These are phyloP conservation scores for Trichosurus vulpecula DNA, from an alignment of 2,797 vertebrate genomes.

Conservation along the genomic window DNA sequence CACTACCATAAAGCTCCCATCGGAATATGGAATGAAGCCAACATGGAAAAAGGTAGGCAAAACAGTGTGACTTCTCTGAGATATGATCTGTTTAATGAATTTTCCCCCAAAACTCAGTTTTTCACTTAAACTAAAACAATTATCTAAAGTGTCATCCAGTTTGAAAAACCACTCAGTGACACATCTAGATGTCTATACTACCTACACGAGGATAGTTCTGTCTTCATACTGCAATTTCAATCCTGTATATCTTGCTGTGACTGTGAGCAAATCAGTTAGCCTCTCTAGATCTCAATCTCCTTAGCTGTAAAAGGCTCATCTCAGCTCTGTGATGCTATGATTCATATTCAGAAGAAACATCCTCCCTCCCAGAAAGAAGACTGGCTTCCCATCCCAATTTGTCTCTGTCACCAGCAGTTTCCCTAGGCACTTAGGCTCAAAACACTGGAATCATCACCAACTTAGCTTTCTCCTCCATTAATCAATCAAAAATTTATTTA, in stretches of 20 bases:
- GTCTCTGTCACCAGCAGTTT: neutral
- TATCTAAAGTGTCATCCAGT: neutral
- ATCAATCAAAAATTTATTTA: neutral
- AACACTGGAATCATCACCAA: neutral
- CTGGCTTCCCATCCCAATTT: neutral
- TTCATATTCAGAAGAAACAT: neutral
- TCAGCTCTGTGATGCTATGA: neutral
- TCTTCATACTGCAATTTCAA: neutral
- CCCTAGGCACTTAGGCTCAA: neutral
- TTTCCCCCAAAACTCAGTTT: neutral
- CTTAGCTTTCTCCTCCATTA: neutral
- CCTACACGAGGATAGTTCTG: neutral
- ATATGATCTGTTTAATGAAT: neutral
- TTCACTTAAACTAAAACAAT: neutral
- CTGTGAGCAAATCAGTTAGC: neutral
- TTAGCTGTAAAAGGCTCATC: neutral
- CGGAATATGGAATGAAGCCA: neutral
- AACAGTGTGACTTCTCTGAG: neutral
- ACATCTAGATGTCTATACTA: neutral
- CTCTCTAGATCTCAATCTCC: neutral
- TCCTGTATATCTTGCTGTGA: neutral
- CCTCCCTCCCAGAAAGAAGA: neutral
- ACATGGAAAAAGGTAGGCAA: neutral
- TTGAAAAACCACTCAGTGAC: neutral
- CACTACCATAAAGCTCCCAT: constrained; percentile 16